Evolutionary conservation across 2,797 vertebrate genomes (phyloP), one percentile per base, ranked within the genome.

Genomic region (Pseudopleuronectes americanus): DNA sequence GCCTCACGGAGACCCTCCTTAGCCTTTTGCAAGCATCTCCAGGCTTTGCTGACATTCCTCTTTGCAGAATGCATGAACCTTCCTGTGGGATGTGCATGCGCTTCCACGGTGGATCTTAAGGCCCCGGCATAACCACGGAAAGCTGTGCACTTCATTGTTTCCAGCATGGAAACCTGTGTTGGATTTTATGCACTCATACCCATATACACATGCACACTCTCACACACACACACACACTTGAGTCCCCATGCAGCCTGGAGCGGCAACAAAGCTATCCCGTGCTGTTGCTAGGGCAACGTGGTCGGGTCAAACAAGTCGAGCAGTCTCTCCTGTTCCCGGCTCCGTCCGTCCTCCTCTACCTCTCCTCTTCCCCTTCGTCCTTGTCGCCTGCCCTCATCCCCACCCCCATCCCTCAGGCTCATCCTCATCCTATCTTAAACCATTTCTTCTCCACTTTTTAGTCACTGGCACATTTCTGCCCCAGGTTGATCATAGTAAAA

Each of bases 221-320:
- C n/a, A 75, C 67, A 72, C 71, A 59, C 45, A 68, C 74, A 71
- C 64, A 69, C 64, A 68, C 67, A 51, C 38, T 74, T 28, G 58
- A 45, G 76, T 79, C 81, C 80, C 75, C 70, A 64, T 86, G 85
- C 68, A 83, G 87, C 73, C 84, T 84, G 87, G 86, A 90, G 87
- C 61, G 68, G 83, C 83, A 90, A 90, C 88, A 89, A 84, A 88
- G 87, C 81, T 79, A 84, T 77, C 70, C 76, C 68, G 4, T 73
- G 64, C 87, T 83, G 89, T 93, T 91, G 86, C 91, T 86, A 90
- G 84, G 86, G 92, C 84, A 90, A 92, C 89, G 3, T 75, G 75
- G 84, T 80, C 53, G 72, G 89, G 92, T 92, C 90, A 90, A 81
- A 86, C 82, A 84, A 86, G 87, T 83, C 24, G 71, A 89, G 85